A percentile compares a stretch with the other conserved stretches of the same genome.
Evolutionary conservation across 2,113 vertebrate species (phyloP).

Genomic region (Ptychochromis oligacanthus): DNA sequence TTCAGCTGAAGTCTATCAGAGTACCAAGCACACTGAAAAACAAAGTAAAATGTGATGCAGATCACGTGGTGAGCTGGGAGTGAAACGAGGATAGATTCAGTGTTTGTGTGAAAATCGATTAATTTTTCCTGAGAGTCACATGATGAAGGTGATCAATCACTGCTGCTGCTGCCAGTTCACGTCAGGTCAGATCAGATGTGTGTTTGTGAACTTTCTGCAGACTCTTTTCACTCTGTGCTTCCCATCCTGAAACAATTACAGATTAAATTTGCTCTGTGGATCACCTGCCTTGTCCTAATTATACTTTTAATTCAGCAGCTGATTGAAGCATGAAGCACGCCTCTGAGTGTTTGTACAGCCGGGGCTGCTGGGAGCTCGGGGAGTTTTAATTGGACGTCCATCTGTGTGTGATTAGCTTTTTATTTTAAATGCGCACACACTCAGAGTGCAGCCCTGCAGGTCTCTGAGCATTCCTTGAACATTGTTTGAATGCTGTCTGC

Average conservation of each 20-base stretch:
- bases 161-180: neutral
- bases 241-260: slow-evolving; percentile 22
- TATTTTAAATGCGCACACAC: slow-evolving; percentile 5
- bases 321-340: slow-evolving; percentile 39
- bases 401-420: slow-evolving; percentile 49
- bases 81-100: neutral
- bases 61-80: rapidly evolving
- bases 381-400: slow-evolving; percentile 12
- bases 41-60: neutral
- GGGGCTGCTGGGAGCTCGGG: neutral
- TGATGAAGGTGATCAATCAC: neutral
- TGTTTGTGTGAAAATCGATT: neutral
- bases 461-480: neutral
- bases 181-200: neutral
- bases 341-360: slow-evolving; percentile 15
- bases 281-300: slow-evolving; percentile 49
- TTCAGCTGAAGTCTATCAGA: too few species aligned
- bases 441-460: neutral
- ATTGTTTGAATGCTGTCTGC: neutral
- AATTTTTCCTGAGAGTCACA: neutral
- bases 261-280: slow-evolving; percentile 44
- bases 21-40: too few species aligned
- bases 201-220: slow-evolving; percentile 7
- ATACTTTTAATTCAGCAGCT: slow-evolving; percentile 43
- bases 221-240: slow-evolving; percentile 25